Base-by-base conservation (phyloP, 2,888 invertebrate species). In the Syrphus vitripennis region DNA sequence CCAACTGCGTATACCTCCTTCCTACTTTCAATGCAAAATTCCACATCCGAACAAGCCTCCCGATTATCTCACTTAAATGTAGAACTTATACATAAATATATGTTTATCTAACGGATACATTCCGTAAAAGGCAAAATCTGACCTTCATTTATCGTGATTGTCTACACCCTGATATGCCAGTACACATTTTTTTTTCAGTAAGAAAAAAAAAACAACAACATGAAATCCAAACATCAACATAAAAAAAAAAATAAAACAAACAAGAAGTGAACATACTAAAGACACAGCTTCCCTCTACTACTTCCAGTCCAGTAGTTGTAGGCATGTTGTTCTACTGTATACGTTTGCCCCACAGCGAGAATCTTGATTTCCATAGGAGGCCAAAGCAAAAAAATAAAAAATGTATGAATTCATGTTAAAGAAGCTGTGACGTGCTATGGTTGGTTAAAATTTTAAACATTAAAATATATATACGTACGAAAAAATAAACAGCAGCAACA, bases 111-210 rank as follows among this genome's bases (percentile, higher is more conserved):
- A 86, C 86, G 86, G 86, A 74, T 82, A 29, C 57, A 50, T 61
- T 34, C 86, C 74, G 57, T 78, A 86, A 78, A 82, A 57, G 82
- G 77, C 74, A 59, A 63, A 55, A 67, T 70, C 63, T 82, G 86
- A 86, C 86, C 86, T 86, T 86, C 86, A 86, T 86, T 82, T 63
- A 45, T 74, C 76, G 76, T 74, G 76, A 71, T 84, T 65, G 50
- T 71, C 81, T 59, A 61, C 63, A 75, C 71, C 71, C 76, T 69
- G 80, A 81, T 77, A 53, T 75, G n/a, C 50, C 21, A 61, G 42
- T 21, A 45, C 7, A 67, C 10, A 50, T 42, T 16, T 26, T 55
- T 34, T 45, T 31, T 40, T 31, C 29, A 29, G 67, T 7, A 70
- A 67, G 6, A 59, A 84, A 80, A 53, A 76, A 69, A 63, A 57